phyloP scores from a whole-genome alignment of 2,113 vertebrate species.

The Scomber scombrus region DNA sequence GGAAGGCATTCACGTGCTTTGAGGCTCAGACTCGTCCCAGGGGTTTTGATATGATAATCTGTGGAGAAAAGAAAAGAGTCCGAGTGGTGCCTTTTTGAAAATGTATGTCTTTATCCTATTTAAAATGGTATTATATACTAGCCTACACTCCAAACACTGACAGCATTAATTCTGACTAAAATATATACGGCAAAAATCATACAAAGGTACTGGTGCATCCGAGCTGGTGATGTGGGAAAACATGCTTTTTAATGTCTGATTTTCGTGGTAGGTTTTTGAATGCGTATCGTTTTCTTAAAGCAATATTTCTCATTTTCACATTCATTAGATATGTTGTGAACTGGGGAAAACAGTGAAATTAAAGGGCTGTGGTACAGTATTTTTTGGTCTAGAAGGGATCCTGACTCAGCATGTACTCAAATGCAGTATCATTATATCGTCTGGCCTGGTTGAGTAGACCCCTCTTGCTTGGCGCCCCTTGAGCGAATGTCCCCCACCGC shows the following conservation, averaged over 20 bases:
- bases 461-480: neutral
- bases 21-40: conserved; percentile 6
- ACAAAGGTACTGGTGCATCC: neutral
- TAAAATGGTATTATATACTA: neutral
- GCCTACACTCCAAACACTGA: neutral
- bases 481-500: neutral
- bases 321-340: no score
- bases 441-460: neutral
- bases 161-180: no score
- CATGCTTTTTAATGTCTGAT: no score
- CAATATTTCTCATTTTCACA: no score
- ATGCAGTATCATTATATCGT: neutral
- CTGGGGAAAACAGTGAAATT: no score
- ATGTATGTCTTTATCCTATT: neutral
- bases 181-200: neutral
- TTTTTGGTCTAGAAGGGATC: no score
- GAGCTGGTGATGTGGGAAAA: neutral
- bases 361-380: no score
- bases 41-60: conserved; percentile 32
- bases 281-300: no score
- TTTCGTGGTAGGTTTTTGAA: no score
- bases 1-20: conserved; percentile 22
- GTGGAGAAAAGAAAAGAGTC: conserved; percentile 14
- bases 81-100: neutral
- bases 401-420: neutral